Percentiles rank a stretch among this genome's conserved stretches.
These are phyloP conservation scores for Centroberyx gerrardi DNA, from an alignment of 2,797 vertebrate genomes.

Conservation along the genomic window DNA sequence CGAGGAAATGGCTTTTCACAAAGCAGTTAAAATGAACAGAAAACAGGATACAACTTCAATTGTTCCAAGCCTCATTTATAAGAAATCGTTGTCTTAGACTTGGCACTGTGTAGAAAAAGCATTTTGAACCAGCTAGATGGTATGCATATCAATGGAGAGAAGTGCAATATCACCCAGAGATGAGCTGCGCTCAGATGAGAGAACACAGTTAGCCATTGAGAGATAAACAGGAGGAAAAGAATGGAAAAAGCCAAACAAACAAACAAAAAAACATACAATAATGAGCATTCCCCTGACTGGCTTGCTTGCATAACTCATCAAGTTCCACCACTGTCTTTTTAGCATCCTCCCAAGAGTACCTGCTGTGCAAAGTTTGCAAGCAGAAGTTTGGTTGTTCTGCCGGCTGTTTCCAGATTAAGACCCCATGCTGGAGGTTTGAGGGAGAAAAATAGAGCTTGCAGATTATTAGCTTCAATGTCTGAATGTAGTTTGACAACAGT, in stretches of 20 bases:
- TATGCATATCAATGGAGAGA: constrained; percentile 56
- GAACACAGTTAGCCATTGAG: constrained; percentile 50
- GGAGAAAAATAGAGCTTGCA: constrained; percentile 42
- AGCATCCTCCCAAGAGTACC: constrained; percentile 66
- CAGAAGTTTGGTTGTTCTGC: constrained; percentile 62
- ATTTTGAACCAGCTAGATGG: constrained; percentile 37
- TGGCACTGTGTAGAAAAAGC: constrained; percentile 26
- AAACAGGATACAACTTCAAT: constrained; percentile 15
- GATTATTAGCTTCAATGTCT: constrained; percentile 40
- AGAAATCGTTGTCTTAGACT: constrained; percentile 47
- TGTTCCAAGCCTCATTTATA: constrained; percentile 36
- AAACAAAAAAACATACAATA: constrained; percentile 69
- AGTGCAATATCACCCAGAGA: constrained; percentile 56
- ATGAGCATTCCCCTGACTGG: constrained; percentile 82
- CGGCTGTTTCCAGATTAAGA: constrained; percentile 15
- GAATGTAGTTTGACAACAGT: constrained; percentile 30
- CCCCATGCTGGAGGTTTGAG: constrained; percentile 31
- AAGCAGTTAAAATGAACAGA: constrained; percentile 26
- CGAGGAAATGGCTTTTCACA: constrained; percentile 38
- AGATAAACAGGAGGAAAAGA: constrained; percentile 57
- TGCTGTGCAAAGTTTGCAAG: constrained; percentile 70
- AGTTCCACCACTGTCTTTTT: constrained; percentile 69
- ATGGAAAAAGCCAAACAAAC: constrained; percentile 52
- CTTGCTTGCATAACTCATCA: constrained; percentile 80
- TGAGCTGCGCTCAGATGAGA: constrained; percentile 59